These are phyloP conservation scores for Nycteola revayana DNA, from an alignment of 2,888 invertebrate species.

Conservation along the genomic window DNA sequence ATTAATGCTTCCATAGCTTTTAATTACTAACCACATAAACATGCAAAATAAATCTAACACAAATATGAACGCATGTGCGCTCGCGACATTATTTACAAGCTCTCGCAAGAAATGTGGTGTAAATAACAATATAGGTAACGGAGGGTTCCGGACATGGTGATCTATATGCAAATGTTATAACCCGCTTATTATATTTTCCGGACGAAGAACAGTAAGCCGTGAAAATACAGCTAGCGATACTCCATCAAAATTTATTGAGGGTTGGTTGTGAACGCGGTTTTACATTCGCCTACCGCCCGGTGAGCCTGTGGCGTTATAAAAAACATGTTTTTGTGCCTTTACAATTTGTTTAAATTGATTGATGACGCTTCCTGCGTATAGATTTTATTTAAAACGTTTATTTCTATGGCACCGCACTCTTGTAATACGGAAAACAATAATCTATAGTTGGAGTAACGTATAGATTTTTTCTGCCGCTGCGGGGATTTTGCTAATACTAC, in stretches of 20 bases:
- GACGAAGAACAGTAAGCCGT: constrained; percentile 58
- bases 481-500: no score
- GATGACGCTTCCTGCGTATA: constrained; percentile 19
- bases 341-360: constrained; percentile 41
- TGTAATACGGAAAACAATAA: no score
- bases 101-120: constrained; percentile 60
- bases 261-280: constrained; percentile 41
- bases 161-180: constrained; percentile 81
- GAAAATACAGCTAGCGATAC: constrained; percentile 57
- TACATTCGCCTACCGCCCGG: constrained; percentile 22
- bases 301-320: constrained; percentile 37
- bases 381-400: no score
- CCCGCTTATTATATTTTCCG: constrained; percentile 78
- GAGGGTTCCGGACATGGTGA: constrained; percentile 57
- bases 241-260: constrained; percentile 71
- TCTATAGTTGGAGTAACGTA: no score
- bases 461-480: no score
- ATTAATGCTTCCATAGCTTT: constrained; percentile 17
- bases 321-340: constrained; percentile 46
- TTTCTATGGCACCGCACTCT: no score
- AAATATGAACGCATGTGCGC: constrained; percentile 45
- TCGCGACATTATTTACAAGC: constrained; percentile 54
- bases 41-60: constrained; percentile 50
- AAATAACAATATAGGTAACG: constrained; percentile 58
- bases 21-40: constrained; percentile 47